Base-by-base conservation (phyloP, 2,888 invertebrate genomes). In the Mesochorus sp. region DNA sequence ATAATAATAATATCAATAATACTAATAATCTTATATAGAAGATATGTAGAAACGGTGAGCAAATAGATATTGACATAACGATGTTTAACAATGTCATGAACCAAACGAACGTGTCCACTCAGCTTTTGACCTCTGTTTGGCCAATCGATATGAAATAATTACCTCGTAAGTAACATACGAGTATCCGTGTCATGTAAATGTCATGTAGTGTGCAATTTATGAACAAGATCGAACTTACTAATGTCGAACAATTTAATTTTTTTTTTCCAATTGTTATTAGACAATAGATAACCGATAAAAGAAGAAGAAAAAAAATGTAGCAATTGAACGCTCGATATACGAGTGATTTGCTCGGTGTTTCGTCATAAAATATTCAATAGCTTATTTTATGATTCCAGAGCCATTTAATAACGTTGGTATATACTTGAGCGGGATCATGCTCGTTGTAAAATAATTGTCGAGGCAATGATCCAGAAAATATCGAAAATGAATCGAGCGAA, bases 71-170 rank as follows among this genome's bases (percentile, higher is more conserved):
- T n/a, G n/a, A 51, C 39, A 49, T 49, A 28, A 19, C 53, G 31
- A 26, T 64, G 44, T 70, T 62, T 17, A 28, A 64, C 47, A 64
- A 31, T 42, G 39, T 21, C 24, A 24, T 44, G 85, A 85, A 84
- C 78, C n/a, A n/a, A 59, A 81, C 81, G 83, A 86, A 83, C 81
- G 82, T 39, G 34, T 84, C 81, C 84, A 82, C 83, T 82, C 82
- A 79, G 80, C 83, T 76, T 83, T 88, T 88, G 87, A 88, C 86
- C 86, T 71, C 84, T 83, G 84, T 86, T 85, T 82, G 84, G 80
- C 77, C 84, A 85, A 85, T 83, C 83, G 82, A 76, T 28, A 19
- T 49, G 42, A 19, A 53, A 82, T 82, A 85, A 88, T 87, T 86
- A 84, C 26, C 61, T 47, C 28, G 31, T 47, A 51, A 3, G 19